Conservation (phyloP, 2,797 vertebrate species). For the Megalops cyprinoides region DNA sequence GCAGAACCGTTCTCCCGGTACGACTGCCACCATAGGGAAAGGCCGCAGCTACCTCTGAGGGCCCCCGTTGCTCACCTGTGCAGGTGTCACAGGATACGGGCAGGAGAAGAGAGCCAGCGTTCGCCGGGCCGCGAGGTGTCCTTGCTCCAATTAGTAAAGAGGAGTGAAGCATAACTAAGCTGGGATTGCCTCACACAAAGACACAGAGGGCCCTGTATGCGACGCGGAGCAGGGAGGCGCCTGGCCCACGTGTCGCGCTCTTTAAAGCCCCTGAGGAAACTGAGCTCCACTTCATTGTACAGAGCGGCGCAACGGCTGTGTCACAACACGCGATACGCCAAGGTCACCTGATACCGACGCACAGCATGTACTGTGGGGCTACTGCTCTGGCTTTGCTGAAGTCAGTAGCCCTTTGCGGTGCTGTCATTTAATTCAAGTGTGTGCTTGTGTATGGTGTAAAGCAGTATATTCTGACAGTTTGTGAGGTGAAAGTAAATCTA, state of each 20-base stretch:
- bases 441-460: neutral
- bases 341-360: slow-evolving; percentile 48
- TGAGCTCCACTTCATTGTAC: slow-evolving; percentile 51
- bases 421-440: neutral
- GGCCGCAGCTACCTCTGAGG: neutral
- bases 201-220: neutral
- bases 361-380: neutral
- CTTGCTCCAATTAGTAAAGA: slow-evolving; percentile 5
- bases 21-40: slow-evolving; percentile 42
- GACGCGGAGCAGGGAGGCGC: neutral
- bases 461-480: neutral
- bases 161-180: neutral
- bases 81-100: neutral
- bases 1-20: slow-evolving; percentile 37
- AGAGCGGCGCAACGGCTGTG: slow-evolving; percentile 41
- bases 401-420: slow-evolving; percentile 28
- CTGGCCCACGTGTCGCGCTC: neutral
- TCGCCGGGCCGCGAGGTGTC: neutral
- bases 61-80: neutral
- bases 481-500: neutral
- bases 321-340: slow-evolving; percentile 54
- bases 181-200: neutral
- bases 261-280: slow-evolving; percentile 48
- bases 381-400: neutral
- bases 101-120: neutral